Evolutionary conservation across 2,888 invertebrate species (phyloP), one percentile per base, ranked within the genome.

Genomic region (Hedychridium roseum): DNA sequence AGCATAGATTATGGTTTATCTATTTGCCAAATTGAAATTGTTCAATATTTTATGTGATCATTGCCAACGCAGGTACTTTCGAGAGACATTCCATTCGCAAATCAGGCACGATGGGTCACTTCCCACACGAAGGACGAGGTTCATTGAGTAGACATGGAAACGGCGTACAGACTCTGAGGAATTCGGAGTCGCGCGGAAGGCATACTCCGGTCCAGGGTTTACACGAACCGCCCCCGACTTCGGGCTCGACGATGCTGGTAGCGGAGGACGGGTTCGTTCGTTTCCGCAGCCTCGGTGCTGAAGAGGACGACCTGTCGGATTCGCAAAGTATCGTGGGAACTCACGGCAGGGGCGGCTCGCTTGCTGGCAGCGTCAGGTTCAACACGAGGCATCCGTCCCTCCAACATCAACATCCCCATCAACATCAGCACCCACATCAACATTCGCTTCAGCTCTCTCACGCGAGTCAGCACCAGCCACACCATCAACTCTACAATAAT

Each of bases 261-360:
- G 90, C 92, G 52, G 94, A 94, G 73, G 91, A 93, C 71, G 93
- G 94, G 3, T 92, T 94, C 78, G 89, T 94, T 9, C 83, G 94
- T 61, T 93, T 94, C 80, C 84, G 92, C 54, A 88, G 89, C 11
- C 81, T 91, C 62, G 89, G 77, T 1, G 65, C 68, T 12, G 76
- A 76, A 40, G 78, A 78, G 30, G 75, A 76, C 47, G 73, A 77
- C 9, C 30, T 71, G 31, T 73, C 73, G 14, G 75, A 77, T 50
- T 68, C 70, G 23, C 76, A 75, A 48, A 77, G 72, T 50, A 57
- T 72, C 49, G 72, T 70, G 1, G 75, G 70, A 1, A 76, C 72
- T 26, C 73, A 74, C 28, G 76, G 73, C 14, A 64, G 76, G 32
- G 73, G 74, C 35, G 73, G 73, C 37, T 77, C 78, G 6, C 62